Percentiles rank a stretch among this genome's conserved stretches.
Evolutionary conservation across 2,113 vertebrate species (phyloP).

Genomic region (Calypte anna): DNA sequence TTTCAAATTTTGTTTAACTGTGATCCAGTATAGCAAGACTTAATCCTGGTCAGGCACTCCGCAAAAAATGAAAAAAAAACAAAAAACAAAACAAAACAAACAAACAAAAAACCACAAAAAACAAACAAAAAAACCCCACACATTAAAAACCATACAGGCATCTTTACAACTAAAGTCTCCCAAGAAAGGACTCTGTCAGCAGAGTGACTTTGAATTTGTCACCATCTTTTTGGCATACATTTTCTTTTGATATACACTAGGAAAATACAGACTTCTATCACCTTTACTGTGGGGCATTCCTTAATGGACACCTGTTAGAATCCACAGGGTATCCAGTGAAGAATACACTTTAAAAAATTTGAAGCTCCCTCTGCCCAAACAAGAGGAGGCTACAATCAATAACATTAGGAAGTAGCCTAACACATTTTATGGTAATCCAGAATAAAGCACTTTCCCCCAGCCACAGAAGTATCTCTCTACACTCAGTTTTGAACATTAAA

Average conservation of each 20-base stretch:
- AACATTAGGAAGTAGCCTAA: neutral
- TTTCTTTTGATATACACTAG: neutral
- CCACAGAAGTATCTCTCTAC: neutral
- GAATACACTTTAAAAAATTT: neutral
- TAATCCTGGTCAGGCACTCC: neutral
- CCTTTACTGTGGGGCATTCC: neutral
- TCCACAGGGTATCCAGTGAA: neutral
- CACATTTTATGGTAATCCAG: neutral
- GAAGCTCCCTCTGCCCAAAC: neutral
- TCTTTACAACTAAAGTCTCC: neutral
- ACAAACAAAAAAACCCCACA: too few species aligned
- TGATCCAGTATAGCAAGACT: neutral
- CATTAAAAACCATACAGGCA: neutral
- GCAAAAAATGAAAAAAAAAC: rapidly evolving
- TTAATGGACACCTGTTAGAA: neutral
- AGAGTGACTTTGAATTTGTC: neutral
- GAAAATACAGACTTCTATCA: neutral
- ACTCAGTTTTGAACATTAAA: neutral
- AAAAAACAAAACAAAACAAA: neutral
- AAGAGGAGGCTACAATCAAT: neutral
- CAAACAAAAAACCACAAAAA: too few species aligned
- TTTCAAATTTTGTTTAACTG: neutral
- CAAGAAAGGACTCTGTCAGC: neutral
- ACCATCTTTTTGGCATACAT: neutral
- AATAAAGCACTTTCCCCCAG: neutral